Evolutionary conservation across 1,140 invertebrate genomes (phyloP), one percentile per base, ranked within the genome.

Genomic region (Octopus sinensis): DNA sequence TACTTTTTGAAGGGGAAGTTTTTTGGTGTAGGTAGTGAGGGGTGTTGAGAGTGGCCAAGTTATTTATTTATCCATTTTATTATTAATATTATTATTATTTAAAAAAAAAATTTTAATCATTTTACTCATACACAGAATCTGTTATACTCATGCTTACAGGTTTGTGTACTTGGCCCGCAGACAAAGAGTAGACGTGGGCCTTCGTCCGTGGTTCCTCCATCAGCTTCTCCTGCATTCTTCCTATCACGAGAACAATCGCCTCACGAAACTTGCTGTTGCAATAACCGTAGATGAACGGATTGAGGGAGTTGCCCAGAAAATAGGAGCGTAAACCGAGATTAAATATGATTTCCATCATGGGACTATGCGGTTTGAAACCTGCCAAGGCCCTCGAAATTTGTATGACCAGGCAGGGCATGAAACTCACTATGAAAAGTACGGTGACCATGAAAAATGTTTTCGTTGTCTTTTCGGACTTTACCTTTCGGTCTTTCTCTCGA

Each of bases 401-500:
- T 4, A 86, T 62, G 17, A 86, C 77, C 7, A 85, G 80, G 73
- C 85, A 83, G 6, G 86, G 85, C 12, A 87, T 51, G 51, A 84
- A 87, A 75, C 85, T 86, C 13, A 87, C 75, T 5, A 87, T 79
- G 78, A 84, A 87, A 1, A 86, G 82, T 52, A 85, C 73, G 0
- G 86, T 86, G 43, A 87, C 85, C 56, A 85, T 76, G 62, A 86
- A 86, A 54, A 87, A 79, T 79, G 86, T 84, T n/a, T 81, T 76
- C 10, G 86, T 85, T 7, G 85, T 86, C 54, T 84, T 82, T 30
- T 82, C 51, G 0, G 84, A 78, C 54, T 84, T 81, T n/a, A 76
- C 83, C 6, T 84, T 83, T 30, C 82, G 7, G 5, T 73, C 9
- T 23, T 73, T 13, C 13, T 73, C 68, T 17, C 68, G 68, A 13